Evolutionary conservation across 2,113 vertebrate species (phyloP), one percentile per base, ranked within the genome.

Genomic region (Oceanites oceanicus): DNA sequence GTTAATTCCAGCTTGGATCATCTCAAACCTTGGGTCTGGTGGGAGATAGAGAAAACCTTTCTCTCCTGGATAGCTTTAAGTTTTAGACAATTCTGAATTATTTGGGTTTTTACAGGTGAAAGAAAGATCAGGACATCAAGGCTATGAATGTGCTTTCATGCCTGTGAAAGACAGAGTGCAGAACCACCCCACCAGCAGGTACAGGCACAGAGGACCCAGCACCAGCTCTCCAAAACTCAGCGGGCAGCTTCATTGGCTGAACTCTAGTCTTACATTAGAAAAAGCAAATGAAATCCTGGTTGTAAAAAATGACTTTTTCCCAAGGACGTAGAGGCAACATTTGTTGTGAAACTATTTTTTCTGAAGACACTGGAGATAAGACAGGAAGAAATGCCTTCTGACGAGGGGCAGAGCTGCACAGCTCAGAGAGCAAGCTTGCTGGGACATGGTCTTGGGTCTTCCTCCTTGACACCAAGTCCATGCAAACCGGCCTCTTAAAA

Each of bases 101-200:
- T 49, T 49, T 58, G 13, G 11, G 27, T 2, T 40, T 92, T 90
- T 49, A 59, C 15, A 63, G 47, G 14, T 62, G 42, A 53, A 70
- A 27, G 44, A n/a, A 92, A 50, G 36, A 50, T 59, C 27, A 73
- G 40, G 61, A 59, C 36, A 45, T 44, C 34, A 34, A 62, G 50
- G 21, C 29, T 55, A 13, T n/a, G n/a, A n/a, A n/a, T n/a, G n/a
- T n/a, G n/a, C n/a, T n/a, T 62, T 63, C 36, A 6, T 63, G 20
- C 21, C 52, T 76, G 47, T 58, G n/a, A 66, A 79, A 68, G 11
- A 25, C 38, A 53, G 81, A 49, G 45, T 16, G 55, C 36, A 93
- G 66, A 91, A 47, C 8, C 71, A 42, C 2, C 14, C 19, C 7
- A 2, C 13, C 0, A 0, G n/a, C 44, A 88, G 25, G 32, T 0